Evolutionary conservation across 2,797 vertebrate genomes (phyloP).

Genomic region (Linurgus olivaceus): DNA sequence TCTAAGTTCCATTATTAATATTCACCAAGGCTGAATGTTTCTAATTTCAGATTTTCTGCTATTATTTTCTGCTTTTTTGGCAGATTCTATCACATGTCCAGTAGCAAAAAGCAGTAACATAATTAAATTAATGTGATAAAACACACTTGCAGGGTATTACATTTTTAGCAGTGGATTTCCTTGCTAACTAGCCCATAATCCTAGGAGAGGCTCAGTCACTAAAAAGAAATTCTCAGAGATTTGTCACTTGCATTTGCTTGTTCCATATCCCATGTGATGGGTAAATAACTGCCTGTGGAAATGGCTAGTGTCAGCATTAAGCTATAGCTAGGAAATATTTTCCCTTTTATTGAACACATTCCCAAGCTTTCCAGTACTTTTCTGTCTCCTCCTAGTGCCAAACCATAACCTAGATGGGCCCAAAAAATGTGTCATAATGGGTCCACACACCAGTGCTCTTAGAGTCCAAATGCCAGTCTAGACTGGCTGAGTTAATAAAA

Average conservation of each 20-base stretch:
- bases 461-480: neutral
- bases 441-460: neutral
- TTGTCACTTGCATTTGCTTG: neutral
- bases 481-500: constrained; percentile 18
- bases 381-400: neutral
- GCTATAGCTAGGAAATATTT: neutral
- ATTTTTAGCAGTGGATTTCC: neutral
- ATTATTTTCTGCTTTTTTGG: neutral
- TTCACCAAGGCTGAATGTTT: neutral
- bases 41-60: neutral
- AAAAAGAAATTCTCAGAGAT: neutral
- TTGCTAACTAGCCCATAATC: neutral
- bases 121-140: neutral
- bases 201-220: neutral
- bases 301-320: neutral
- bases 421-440: neutral
- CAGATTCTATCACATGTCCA: neutral
- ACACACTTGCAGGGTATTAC: neutral
- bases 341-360: neutral
- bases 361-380: neutral
- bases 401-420: neutral
- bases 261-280: neutral
- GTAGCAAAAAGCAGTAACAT: neutral
- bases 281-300: neutral
- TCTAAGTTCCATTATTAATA: neutral